phyloP scores from a whole-genome alignment of 2,113 vertebrate genomes.

The Menura novaehollandiae region DNA sequence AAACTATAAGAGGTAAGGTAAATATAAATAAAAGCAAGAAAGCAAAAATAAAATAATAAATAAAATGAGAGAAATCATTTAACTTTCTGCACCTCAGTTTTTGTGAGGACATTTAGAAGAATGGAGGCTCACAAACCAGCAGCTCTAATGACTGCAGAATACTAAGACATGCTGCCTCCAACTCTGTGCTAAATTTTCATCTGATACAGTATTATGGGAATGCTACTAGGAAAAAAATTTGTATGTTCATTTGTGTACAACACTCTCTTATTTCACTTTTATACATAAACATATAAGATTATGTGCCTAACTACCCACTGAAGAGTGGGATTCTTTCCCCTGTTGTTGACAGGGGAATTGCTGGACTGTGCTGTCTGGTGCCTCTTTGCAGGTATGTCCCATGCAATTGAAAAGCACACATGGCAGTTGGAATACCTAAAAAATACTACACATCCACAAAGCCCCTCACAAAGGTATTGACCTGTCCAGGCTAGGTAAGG shows the following conservation, averaged over 20 bases:
- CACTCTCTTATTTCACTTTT: background rate
- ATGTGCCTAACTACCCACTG: background rate
- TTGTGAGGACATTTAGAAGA: background rate
- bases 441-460: background rate
- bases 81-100: background rate
- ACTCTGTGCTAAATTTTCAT: background rate
- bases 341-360: fast-evolving
- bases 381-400: background rate
- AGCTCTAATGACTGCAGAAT: background rate
- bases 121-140: background rate
- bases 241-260: background rate
- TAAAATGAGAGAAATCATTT: background rate
- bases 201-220: background rate
- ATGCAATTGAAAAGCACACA: background rate
- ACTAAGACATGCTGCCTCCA: background rate
- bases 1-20: background rate
- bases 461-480: background rate
- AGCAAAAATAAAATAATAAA: background rate
- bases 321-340: background rate
- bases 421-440: background rate
- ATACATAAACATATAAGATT: background rate
- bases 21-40: background rate
- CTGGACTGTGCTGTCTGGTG: background rate
- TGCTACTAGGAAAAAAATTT: background rate
- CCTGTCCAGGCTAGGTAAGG: background rate